phyloP scores from a whole-genome alignment of 2,888 invertebrate genomes.

The Eilema griseolum region DNA sequence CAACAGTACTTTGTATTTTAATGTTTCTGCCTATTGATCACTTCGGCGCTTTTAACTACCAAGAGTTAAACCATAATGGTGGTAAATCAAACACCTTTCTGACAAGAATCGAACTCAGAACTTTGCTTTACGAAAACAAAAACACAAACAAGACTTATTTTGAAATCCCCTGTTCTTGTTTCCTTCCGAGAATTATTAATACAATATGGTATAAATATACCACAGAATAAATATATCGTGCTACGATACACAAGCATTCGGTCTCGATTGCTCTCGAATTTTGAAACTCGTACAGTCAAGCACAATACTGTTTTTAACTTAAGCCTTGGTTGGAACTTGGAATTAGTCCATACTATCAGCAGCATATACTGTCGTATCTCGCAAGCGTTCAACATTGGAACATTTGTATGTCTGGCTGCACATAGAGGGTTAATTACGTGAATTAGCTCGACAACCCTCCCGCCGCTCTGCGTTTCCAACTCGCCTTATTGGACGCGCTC shows the following conservation, averaged over 20 bases:
- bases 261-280: no score
- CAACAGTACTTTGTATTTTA: slow-evolving; percentile 12
- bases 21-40: not conserved
- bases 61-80: not conserved
- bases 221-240: no score
- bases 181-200: no score
- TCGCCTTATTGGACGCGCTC: slow-evolving; percentile 18
- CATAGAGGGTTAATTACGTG: slow-evolving; percentile 40
- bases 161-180: no score
- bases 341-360: not conserved
- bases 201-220: no score
- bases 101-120: no score
- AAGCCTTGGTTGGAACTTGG: not conserved
- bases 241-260: no score
- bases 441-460: slow-evolving; percentile 25
- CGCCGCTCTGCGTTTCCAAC: slow-evolving; percentile 3
- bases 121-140: no score
- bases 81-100: no score
- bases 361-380: slow-evolving; percentile 19
- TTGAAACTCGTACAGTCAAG: no score
- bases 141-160: no score
- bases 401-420: slow-evolving; percentile 35
- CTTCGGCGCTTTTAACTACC: not conserved
- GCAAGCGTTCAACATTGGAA: slow-evolving; percentile 20
- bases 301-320: not conserved